Evolutionary conservation across 2,888 invertebrate genomes (phyloP), one percentile per base, ranked within the genome.

Genomic region (Drosophila peninsularis): DNA sequence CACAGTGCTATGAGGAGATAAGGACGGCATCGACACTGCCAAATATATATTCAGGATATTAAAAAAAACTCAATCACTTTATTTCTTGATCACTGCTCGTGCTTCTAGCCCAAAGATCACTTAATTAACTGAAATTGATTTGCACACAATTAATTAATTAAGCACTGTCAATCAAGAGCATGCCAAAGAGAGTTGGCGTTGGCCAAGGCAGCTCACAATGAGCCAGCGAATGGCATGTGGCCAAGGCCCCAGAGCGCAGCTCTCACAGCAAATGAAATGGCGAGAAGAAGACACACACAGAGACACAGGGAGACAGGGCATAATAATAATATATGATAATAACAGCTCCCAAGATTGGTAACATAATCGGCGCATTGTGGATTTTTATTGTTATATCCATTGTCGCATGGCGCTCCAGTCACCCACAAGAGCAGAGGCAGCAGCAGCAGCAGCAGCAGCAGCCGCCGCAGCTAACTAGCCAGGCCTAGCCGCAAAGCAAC

Each of bases 291-390:
- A 36, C 19, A 17, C 44, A 39, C 32, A 58, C 24, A 24, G 24
- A 24, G 24, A 70, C 6, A 47, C 10, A 36, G 19, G 2, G 19
- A 19, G 11, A 10, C 5, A 42, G 32, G 57, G 62, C 62, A 64
- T 70, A 75, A 72, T 62, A 75, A 66, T 53, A 75, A 66, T 53
- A 64, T 50, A 50, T 62, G 70, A 68, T 60, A 74, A 72, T 62
- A 75, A 73, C 62, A 62, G 67, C 76, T 82, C 76, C 73, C 84
- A 86, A 77, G 85, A 87, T 85, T 78, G 86, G 81, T 77, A 81
- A 78, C 86, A 86, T 88, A 88, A 88, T 87, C 87, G 78, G 69
- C 63, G 80, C 81, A 86, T 82, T 87, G 86, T 82, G 75, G 77
- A 77, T 71, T 70, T 73, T 61, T 71, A 52, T 75, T 74, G 63